Base-by-base conservation (phyloP, 1,140 invertebrate genomes). In the Archivesica marissinica region DNA sequence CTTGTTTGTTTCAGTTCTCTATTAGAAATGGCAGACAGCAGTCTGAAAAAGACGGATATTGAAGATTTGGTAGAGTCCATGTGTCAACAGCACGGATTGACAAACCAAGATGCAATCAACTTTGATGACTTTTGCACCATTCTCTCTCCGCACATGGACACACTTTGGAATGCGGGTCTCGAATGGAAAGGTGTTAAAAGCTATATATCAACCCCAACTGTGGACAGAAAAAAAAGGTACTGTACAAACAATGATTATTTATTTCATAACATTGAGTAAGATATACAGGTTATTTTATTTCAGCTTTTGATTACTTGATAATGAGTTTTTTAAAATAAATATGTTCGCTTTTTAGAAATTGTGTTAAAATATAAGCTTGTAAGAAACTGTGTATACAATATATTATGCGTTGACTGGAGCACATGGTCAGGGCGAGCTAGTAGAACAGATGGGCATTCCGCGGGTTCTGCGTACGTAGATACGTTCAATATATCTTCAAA, bases 71-170 rank as follows among this genome's bases (percentile, higher is more conserved):
- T 98, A 89, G 96, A 97, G 13, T 94, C 95, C 75, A 99, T 99
- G 97, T 99, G 99, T 90, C 93, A 97, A 95, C 96, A 97, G 90
- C 97, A 98, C 7, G 99, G 99, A 17, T 94, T 99, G 0, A 96
- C 98, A 92, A 96, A 97, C 87, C 98, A 99, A 94, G 96, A 98
- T 81, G 97, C 97, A 87, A 95, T 99, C 13, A 98, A 97, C 0
- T 99, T 99, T 92, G 97, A 97, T 56, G 98, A 99, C 92, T 99
- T 99, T 89, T 91, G 90, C 47, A 89, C 92, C 41, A 89, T 93
- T 96, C 98, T 99, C 97, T 98, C 98, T 88, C 98, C 99, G 91
- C 99, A 99, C 93, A 99, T 99, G 94, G 93, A 94, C 68, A 94
- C 90, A 79, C 83, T 93, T 0, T 91, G 87, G 87, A 91, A 89